Evolutionary conservation across 2,888 invertebrate genomes (phyloP).

Genomic region (Adineta ricciae): DNA sequence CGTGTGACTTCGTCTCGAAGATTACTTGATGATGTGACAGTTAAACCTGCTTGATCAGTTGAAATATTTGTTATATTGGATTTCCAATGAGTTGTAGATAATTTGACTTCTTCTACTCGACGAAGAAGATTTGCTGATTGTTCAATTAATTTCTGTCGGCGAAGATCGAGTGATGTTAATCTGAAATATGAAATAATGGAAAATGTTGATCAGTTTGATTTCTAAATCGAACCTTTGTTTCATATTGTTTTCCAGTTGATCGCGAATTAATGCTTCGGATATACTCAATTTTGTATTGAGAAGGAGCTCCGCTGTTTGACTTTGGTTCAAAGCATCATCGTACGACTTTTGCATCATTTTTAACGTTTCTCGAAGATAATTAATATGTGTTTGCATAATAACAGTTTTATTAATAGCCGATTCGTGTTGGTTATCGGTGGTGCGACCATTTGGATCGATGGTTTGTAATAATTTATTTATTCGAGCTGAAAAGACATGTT

Average conservation of each 20-base stretch:
- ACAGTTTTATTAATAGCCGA: neutral
- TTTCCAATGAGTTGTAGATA: neutral
- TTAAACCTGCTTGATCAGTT: neutral
- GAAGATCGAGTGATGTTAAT: neutral
- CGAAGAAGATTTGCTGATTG: neutral
- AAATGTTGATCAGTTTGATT: neutral
- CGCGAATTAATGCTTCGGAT: neutral
- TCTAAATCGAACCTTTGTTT: neutral
- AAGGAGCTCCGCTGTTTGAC: neutral
- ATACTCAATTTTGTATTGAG: neutral
- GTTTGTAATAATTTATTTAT: neutral
- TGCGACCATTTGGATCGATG: neutral
- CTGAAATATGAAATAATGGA: neutral
- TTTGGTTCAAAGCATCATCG: constrained; percentile 6
- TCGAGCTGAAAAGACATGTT: neutral
- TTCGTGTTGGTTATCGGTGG: neutral
- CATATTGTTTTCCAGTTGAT: constrained; percentile 7
- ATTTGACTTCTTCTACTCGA: neutral
- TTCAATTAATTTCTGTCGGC: neutral
- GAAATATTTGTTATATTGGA: neutral
- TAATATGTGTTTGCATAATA: neutral
- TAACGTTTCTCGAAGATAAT: neutral
- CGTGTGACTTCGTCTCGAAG: neutral
- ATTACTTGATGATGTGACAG: neutral
- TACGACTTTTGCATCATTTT: neutral